These are phyloP conservation scores for Syrrhaptes paradoxus DNA, from an alignment of 2,113 vertebrate species.

Conservation along the genomic window DNA sequence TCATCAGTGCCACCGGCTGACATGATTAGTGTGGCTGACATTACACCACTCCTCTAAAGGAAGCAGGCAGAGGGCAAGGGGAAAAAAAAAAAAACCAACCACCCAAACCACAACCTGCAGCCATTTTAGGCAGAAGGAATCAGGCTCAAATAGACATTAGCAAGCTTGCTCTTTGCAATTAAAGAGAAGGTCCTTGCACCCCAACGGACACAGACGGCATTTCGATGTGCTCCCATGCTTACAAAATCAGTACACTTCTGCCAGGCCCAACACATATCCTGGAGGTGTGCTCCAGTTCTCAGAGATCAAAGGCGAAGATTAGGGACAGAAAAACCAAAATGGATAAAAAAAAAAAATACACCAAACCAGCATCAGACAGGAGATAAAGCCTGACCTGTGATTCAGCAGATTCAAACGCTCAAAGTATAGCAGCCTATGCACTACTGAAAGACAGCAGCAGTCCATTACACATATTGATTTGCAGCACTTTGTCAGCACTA, in stretches of 20 bases:
- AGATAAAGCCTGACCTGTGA: constrained; percentile 64
- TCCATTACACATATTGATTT: constrained; percentile 76
- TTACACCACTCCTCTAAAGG: constrained; percentile 30
- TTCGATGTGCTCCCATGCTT: neutral
- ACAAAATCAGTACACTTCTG: neutral
- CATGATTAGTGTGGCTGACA: constrained; percentile 63
- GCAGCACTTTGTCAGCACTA: constrained; percentile 77
- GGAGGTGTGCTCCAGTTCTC: neutral
- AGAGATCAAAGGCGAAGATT: constrained; percentile 10
- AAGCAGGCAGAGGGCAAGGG: constrained; percentile 23
- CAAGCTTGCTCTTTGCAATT: neutral
- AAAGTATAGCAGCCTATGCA: neutral
- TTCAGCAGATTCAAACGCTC: constrained; percentile 67
- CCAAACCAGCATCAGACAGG: neutral
- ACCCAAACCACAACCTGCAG: neutral
- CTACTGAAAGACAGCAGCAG: constrained; percentile 65
- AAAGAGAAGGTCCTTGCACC: constrained; percentile 14
- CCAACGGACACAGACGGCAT: fast-evolving
- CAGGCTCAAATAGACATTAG: neutral
- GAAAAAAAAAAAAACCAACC: neutral
- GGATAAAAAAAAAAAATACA: neutral
- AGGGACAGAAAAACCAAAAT: neutral
- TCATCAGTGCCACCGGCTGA: constrained; percentile 59
- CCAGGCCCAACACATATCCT: neutral
- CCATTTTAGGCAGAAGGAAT: constrained; percentile 2